Evolutionary conservation across 2,113 vertebrate species (phyloP), one percentile per base, ranked within the genome.

Genomic region (Coregonus clupeaformis): DNA sequence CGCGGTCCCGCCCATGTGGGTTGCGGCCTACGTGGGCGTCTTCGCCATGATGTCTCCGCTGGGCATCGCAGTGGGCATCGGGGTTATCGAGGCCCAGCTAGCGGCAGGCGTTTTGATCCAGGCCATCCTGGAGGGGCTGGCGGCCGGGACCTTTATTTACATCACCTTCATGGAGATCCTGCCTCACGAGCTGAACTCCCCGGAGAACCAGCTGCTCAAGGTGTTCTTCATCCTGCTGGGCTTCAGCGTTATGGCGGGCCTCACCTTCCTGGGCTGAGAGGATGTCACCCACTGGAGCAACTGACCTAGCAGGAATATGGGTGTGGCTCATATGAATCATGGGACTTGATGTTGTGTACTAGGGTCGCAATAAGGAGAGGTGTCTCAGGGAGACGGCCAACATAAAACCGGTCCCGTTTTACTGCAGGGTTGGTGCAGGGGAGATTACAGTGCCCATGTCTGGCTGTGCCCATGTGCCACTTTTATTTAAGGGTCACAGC

Each of bases 111-210:
- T 87, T 0, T 83, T 97, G n/a, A 90, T 93, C 24, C 95, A 95
- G 88, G 92, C 91, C 1, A 13, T 96, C 49, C 86, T 97, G 80
- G 94, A 96, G 83, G 95, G 96, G 1, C 83, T 97, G 29, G 92
- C 96, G 0, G 94, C 95, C 0, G 96, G 96, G 2, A 97, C 96
- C 0, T 97, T 97, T 63, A 45, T 97, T 6, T 97, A 96, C 76
- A 94, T 97, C 88, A 97, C 96, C 80, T 97, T 97, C 75, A 68
- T 97, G 73, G 96, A 97, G 89, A 96, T 97, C 84, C 90, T 97
- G 36, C 96, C 96, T 0, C 93, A 94, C 4, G 95, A 96, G 66
- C 92, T 97, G 22, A 94, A 93, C 83, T 87, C 92, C 0, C 86
- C 91, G 0, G 94, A 93, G 72, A 86, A 80, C 70, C 94, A 94